Evolutionary conservation across 2,888 invertebrate genomes (phyloP).

Genomic region (Dasysyrphus albostriatus): DNA sequence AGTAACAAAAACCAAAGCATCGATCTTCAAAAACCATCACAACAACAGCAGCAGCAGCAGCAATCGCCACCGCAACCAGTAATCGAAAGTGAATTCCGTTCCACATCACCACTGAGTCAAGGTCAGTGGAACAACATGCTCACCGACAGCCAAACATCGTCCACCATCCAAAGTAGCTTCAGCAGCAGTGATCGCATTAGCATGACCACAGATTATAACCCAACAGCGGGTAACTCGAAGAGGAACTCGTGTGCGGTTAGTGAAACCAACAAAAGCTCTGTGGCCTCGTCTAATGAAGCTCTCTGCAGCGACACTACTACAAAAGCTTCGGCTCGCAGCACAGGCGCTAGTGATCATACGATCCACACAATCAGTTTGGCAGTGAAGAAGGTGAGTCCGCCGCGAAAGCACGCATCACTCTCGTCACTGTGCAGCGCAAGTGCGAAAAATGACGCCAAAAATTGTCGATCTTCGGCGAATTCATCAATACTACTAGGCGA

Average conservation of each 20-base stretch:
- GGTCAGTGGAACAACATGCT: constrained; percentile 78
- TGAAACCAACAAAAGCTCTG: constrained; percentile 80
- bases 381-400: constrained; percentile 81
- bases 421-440: constrained; percentile 72
- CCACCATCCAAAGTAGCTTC: constrained; percentile 79
- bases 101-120: constrained; percentile 78
- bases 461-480: constrained; percentile 72
- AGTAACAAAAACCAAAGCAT: constrained; percentile 84
- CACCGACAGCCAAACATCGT: constrained; percentile 80
- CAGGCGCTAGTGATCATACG: constrained; percentile 43
- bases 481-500: constrained; percentile 53
- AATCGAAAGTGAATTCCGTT: constrained; percentile 73
- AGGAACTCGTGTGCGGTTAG: constrained; percentile 79
- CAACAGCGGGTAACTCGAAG: constrained; percentile 81
- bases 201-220: constrained; percentile 78
- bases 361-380: constrained; percentile 71
- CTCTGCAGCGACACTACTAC: constrained; percentile 76
- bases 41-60: constrained; percentile 52
- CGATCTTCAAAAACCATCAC: constrained; percentile 24
- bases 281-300: constrained; percentile 80
- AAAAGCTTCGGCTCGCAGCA: constrained; percentile 58
- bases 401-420: constrained; percentile 81
- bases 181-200: constrained; percentile 79
- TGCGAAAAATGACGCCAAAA: constrained; percentile 77
- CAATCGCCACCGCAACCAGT: constrained; percentile 55